Percentiles rank a stretch among this genome's conserved stretches.
Conservation (phyloP, 2,888 invertebrate genomes). For the Caenorhabditis sp. region DNA sequence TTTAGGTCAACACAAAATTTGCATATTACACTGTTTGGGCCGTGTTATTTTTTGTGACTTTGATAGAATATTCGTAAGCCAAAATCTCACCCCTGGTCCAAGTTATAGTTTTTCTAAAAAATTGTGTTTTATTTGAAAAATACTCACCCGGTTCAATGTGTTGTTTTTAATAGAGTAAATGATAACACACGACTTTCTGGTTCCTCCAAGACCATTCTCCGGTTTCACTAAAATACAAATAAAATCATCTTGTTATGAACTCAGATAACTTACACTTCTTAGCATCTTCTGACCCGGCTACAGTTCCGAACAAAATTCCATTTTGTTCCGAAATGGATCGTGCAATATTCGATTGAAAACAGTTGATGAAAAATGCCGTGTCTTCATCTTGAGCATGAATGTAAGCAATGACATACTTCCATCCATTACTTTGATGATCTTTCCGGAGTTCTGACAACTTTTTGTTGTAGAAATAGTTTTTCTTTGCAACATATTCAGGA, state of each 20-base stretch:
- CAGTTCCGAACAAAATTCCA: slow-evolving; percentile 23
- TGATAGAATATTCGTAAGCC: too few relatives aligned
- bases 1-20: too few relatives aligned
- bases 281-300: slow-evolving; percentile 20
- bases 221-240: slow-evolving; percentile 19
- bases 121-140: too few relatives aligned
- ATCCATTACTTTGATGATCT: slow-evolving; percentile 16
- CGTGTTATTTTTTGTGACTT: too few relatives aligned
- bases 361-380: slow-evolving; percentile 12
- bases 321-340: slow-evolving; percentile 8
- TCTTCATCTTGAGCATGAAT: slow-evolving; percentile 16
- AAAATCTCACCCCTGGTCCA: too few relatives aligned
- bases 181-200: slow-evolving; percentile 7
- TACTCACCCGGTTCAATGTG: slow-evolving; percentile 12
- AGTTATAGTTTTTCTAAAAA: too few relatives aligned
- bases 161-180: slow-evolving; percentile 19
- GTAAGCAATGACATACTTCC: slow-evolving; percentile 33
- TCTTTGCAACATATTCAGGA: slow-evolving; percentile 7
- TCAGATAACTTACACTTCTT: slow-evolving; percentile 7
- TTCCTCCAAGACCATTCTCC: slow-evolving; percentile 6
- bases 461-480: slow-evolving; percentile 1
- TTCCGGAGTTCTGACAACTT: background rate
- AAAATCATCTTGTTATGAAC: background rate
- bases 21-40: too few relatives aligned
- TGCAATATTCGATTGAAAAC: slow-evolving; percentile 13